Evolutionary conservation across 2,888 invertebrate species (phyloP).

Genomic region (Diachrysia chrysitis): DNA sequence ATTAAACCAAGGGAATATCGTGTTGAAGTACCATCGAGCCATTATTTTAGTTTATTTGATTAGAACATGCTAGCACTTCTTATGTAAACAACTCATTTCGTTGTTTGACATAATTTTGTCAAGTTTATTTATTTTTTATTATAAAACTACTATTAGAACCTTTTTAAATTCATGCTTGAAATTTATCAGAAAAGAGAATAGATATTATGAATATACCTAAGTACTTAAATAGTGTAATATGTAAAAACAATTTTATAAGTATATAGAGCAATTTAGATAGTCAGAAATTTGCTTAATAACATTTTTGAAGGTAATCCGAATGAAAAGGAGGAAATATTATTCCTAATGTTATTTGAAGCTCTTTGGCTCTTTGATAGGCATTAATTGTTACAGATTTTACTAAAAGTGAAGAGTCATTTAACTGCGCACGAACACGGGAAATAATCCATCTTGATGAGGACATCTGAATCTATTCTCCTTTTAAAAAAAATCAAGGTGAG

Average conservation of each 20-base stretch:
- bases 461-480: not conserved
- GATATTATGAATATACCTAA: not conserved
- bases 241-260: not conserved
- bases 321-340: too few relatives aligned
- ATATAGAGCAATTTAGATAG: too few relatives aligned
- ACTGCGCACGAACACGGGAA: too few relatives aligned
- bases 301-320: too few relatives aligned
- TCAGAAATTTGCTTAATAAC: too few relatives aligned
- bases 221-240: too few relatives aligned
- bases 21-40: constrained; percentile 74
- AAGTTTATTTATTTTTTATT: constrained; percentile 26
- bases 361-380: too few relatives aligned
- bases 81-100: constrained; percentile 49
- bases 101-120: constrained; percentile 49
- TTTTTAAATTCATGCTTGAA: constrained; percentile 36
- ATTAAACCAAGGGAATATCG: constrained; percentile 65
- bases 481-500: not conserved
- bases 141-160: constrained; percentile 25
- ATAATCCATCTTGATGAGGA: not conserved
- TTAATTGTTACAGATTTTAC: too few relatives aligned
- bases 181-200: constrained; percentile 9
- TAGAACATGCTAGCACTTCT: constrained; percentile 21
- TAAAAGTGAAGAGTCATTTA: too few relatives aligned
- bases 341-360: too few relatives aligned
- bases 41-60: constrained; percentile 56